Evolutionary conservation across 2,797 vertebrate species (phyloP).

Genomic region (Peromyscus aztecus): DNA sequence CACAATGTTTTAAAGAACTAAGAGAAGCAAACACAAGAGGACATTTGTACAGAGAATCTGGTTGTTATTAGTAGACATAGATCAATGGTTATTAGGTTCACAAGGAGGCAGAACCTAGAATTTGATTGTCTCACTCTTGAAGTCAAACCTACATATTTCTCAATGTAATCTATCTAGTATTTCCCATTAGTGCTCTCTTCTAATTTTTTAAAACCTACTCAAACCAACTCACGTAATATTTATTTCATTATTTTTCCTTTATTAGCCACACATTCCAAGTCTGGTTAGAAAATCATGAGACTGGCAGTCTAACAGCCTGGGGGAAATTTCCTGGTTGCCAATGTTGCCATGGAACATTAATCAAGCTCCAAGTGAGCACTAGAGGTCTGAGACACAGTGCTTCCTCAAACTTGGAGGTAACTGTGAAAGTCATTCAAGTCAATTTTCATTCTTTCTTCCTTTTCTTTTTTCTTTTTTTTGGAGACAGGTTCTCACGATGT

Average conservation of each 20-base stretch:
- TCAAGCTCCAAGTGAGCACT: conserved; percentile 30
- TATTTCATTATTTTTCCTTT: background rate
- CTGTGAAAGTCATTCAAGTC: background rate
- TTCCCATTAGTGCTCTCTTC: conserved; percentile 21
- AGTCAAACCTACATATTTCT: background rate
- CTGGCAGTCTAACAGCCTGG: background rate
- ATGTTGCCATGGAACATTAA: conserved; percentile 19
- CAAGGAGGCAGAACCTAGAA: background rate
- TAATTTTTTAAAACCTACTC: background rate
- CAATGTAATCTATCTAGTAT: background rate
- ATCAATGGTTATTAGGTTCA: background rate
- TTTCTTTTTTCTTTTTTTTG: background rate
- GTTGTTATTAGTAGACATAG: background rate
- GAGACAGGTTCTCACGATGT: background rate
- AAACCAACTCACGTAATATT: background rate
- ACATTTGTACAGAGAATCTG: background rate
- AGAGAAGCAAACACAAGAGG: conserved; percentile 33
- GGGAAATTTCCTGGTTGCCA: background rate
- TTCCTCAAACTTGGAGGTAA: background rate
- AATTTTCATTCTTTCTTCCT: background rate
- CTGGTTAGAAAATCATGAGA: background rate
- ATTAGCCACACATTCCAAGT: conserved; percentile 26
- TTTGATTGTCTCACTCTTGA: background rate
- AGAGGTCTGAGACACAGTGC: conserved; percentile 14
- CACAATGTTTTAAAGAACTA: conserved; percentile 25